Base-by-base conservation (phyloP, 2,113 vertebrate species). In the Neogale vison region DNA sequence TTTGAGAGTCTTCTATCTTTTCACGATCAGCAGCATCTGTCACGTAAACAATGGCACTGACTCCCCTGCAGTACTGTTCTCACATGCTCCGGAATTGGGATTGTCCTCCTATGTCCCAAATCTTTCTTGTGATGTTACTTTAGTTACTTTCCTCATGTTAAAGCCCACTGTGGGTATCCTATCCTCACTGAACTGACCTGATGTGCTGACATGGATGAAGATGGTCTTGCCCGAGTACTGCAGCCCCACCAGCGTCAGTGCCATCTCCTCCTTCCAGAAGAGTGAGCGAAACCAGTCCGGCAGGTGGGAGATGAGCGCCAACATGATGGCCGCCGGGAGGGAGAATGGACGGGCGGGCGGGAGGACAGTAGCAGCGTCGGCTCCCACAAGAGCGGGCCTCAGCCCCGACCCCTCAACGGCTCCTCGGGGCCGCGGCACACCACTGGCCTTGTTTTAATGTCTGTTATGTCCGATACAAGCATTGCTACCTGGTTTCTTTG, bases 71-170 rank as follows among this genome's bases (percentile, higher is more conserved):
- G 95, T 99, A 99, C 81, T 99, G 99, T 93, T 99, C 99, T 99
- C 99, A 99, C 99, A 99, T 99, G 99, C 99, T 99, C 97, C 99
- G 99, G 99, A 99, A 99, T 89, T 99, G 99, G n/a, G 99, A 99
- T 87, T 99, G 99, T 97, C 99, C 99, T 95, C 99, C 99, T 98
- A 99, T 99, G 98, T 99, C 99, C 99, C 99, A 99, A 90, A 99
- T 99, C 99, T 99, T 98, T 34, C 15, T 55, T 55, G 52, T 55
- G 52, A 55, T 18, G 5, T 55, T 18, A 55, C 15, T 55, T 55
- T 55, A 55, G 52, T 55, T 55, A 55, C 52, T 55, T 55, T 55
- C 52, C 52, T 18, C 15, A 55, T 55, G 52, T 55, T 55, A 55
- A 55, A 55, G 52, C 6, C 63, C 29, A 99, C 99, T 99, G 99